Evolutionary conservation across 2,888 invertebrate species (phyloP), one percentile per base, ranked within the genome.

Genomic region (Osmoderma eremita): DNA sequence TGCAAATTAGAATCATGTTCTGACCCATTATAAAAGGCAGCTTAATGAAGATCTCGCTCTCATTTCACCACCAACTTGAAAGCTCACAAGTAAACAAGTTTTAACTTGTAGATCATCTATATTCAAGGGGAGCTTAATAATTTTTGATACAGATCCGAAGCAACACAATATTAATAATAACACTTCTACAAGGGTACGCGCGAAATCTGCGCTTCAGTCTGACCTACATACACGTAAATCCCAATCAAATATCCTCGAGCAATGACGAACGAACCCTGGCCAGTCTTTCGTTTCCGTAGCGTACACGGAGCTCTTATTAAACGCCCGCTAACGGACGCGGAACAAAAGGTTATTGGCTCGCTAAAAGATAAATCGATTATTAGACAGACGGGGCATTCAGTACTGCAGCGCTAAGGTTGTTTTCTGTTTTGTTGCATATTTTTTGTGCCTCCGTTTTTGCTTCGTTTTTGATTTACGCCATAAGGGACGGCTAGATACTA

Each of bases 301-400:
- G 20, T 1, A 18, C 18, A n/a, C 48, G 20, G 20, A 18, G 20
- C 48, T 12, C 48, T 20, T 48, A 20, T 18, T 48, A 12, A 48
- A 12, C 20, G 20, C 8, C 48, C 48, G 10, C 20, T 48, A 30
- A 30, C 30, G 30, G 30, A 20, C 39, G n/a, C 22, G 56, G 20
- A 41, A 56, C 56, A 41, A 30, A 56, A 56, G 56, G 20, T 56
- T 56, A 56, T 41, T 36, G 20, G 13, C 22, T 39, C 22, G 56
- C 56, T 20, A 41, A 41, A 56, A 41, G 39, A 22, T 56, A 56
- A 56, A 39, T 22, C 41, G 56, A 56, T 41, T 56, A 56, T 56
- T 56, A 56, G 41, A n/a, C 41, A 41, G 20, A 20, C 48, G 20
- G 12, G 8, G 17, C n/a, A 18, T 13, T 42, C 5, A 4, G 17